These are phyloP conservation scores for Greenwoodochromis staneri DNA, from an alignment of 2,113 vertebrate species.

Conservation along the genomic window DNA sequence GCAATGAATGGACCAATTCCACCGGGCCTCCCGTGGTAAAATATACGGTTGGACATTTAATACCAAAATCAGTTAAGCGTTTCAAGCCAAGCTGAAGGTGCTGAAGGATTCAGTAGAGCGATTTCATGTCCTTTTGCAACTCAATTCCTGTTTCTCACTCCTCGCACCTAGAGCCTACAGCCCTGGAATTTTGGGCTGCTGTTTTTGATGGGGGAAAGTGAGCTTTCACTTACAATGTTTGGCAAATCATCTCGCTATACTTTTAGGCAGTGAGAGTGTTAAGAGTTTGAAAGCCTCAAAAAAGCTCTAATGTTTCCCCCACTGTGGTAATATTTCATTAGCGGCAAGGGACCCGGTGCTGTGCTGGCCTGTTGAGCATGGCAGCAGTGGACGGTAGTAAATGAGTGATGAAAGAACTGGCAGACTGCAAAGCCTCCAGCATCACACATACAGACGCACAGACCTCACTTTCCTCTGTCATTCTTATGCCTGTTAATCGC, in stretches of 20 bases:
- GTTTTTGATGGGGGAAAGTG: not conserved
- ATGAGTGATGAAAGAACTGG: slow-evolving; percentile 23
- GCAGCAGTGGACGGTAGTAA: slow-evolving; percentile 8
- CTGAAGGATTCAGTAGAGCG: slow-evolving; percentile 42
- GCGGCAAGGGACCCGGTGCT: not conserved
- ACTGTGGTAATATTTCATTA: slow-evolving; percentile 38
- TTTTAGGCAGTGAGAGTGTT: slow-evolving; percentile 15
- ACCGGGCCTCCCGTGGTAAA: slow-evolving; percentile 8
- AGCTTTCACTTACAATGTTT: slow-evolving; percentile 52
- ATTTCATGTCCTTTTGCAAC: not conserved
- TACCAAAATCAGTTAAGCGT: slow-evolving; percentile 22
- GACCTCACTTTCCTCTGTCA: not conserved
- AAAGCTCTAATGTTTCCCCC: slow-evolving; percentile 1
- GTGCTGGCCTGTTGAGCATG: not conserved
- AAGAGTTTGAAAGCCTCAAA: slow-evolving; percentile 35
- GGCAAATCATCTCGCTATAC: slow-evolving; percentile 46
- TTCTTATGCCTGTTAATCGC: not conserved
- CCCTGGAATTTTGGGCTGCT: slow-evolving; percentile 39
- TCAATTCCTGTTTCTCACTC: slow-evolving; percentile 9
- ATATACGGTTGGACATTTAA: slow-evolving; percentile 25
- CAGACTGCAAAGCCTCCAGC: not conserved
- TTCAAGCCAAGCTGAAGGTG: slow-evolving; percentile 21
- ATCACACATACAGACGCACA: not conserved
- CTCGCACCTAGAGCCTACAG: slow-evolving; percentile 1
- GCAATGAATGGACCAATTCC: slow-evolving; percentile 26